Conservation (phyloP, 2,888 invertebrate species). For the Drosophila subsilvestris region DNA sequence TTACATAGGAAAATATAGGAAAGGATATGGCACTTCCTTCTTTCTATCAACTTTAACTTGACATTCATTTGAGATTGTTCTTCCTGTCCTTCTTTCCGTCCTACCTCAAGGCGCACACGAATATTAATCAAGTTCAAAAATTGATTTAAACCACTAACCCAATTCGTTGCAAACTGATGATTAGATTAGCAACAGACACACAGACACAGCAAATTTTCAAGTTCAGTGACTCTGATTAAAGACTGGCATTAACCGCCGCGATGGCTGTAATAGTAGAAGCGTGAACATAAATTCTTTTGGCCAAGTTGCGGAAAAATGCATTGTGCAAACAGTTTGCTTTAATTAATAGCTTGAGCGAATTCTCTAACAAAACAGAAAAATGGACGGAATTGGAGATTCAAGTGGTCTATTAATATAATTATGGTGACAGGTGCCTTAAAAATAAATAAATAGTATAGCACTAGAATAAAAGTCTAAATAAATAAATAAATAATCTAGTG, state of each 20-base stretch:
- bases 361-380: neutral
- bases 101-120: neutral
- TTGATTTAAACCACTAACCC: conserved; percentile 9
- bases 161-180: conserved; percentile 20
- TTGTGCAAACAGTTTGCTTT: conserved; percentile 8
- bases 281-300: conserved; percentile 35
- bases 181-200: conserved; percentile 22
- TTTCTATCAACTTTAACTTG: neutral
- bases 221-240: conserved; percentile 56
- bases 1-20: too few relatives aligned
- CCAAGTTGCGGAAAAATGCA: conserved; percentile 11
- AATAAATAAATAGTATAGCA: neutral
- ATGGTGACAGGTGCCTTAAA: too few relatives aligned
- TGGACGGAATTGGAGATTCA: neutral
- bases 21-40: neutral
- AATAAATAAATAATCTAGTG: neutral
- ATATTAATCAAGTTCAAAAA: neutral
- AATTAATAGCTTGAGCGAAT: conserved; percentile 6
- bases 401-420: neutral
- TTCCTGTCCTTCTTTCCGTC: neutral
- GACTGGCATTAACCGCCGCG: conserved; percentile 22
- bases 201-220: conserved; percentile 40
- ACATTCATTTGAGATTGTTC: neutral
- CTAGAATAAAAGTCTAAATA: too few relatives aligned
- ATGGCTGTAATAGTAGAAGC: conserved; percentile 26